phyloP scores from a whole-genome alignment of 2,113 vertebrate genomes.

The Xenus cinereus region DNA sequence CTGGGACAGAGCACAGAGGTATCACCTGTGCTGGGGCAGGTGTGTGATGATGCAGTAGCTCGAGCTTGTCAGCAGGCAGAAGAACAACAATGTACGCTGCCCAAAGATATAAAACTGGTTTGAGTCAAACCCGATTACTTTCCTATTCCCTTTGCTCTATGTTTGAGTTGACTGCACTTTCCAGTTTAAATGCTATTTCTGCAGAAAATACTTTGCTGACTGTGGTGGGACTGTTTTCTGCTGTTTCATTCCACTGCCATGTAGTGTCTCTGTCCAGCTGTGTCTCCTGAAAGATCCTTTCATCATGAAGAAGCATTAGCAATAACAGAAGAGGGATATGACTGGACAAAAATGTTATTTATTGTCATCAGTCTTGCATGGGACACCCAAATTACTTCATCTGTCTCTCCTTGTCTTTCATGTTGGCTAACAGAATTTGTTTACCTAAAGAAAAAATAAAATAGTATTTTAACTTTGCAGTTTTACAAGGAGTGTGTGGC shows the following conservation, averaged over 20 bases:
- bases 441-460: conserved; percentile 9
- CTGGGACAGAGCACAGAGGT: background rate
- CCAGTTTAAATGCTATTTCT: background rate
- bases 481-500: background rate
- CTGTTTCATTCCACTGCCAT: background rate
- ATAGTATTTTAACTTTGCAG: background rate
- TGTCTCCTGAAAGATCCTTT: background rate
- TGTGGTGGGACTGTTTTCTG: background rate
- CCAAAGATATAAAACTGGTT: background rate
- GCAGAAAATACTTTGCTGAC: background rate
- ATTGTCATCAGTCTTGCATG: background rate
- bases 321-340: background rate
- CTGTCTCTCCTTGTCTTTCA: background rate
- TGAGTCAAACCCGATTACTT: background rate
- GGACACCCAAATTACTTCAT: background rate
- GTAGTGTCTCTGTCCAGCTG: background rate
- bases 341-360: background rate
- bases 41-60: background rate
- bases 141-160: background rate
- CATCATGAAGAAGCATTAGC: background rate
- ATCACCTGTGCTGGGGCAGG: background rate
- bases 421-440: conserved; percentile 22
- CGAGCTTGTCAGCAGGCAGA: background rate
- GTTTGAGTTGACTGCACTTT: background rate
- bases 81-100: background rate